Percentiles rank a stretch among this genome's conserved stretches.
These are phyloP conservation scores for Trichacis sp. DNA, from an alignment of 2,888 invertebrate genomes.

Conservation along the genomic window DNA sequence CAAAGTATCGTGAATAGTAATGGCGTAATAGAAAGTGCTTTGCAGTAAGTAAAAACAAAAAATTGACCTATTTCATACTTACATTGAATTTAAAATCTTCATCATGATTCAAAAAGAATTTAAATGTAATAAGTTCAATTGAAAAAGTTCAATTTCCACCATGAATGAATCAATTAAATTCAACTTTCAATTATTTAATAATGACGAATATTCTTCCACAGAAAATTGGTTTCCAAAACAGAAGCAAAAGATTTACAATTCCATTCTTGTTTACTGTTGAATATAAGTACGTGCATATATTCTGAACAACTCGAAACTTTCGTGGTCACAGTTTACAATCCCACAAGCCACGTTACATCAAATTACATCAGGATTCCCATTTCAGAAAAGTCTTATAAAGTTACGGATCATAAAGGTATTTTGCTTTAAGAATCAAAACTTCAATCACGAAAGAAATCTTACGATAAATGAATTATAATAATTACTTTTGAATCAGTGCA, in stretches of 20 bases:
- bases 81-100: too few species aligned
- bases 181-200: too few species aligned
- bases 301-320: slow-evolving; percentile 76
- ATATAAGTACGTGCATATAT: slow-evolving; percentile 81
- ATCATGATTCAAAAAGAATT: too few species aligned
- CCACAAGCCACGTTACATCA: slow-evolving; percentile 75
- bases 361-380: slow-evolving; percentile 78
- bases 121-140: too few species aligned
- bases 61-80: too few species aligned
- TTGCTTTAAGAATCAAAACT: background rate
- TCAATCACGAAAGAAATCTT: too few species aligned
- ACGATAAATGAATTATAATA: too few species aligned
- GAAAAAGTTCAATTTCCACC: too few species aligned
- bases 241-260: slow-evolving; percentile 45
- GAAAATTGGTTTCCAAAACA: background rate
- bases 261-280: slow-evolving; percentile 75
- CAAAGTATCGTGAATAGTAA: slow-evolving; percentile 77
- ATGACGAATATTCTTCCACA: too few species aligned
- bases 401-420: slow-evolving; percentile 76
- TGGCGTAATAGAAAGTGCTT: slow-evolving; percentile 71
- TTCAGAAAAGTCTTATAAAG: slow-evolving; percentile 71
- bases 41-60: slow-evolving; percentile 75
- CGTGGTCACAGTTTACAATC: slow-evolving; percentile 85
- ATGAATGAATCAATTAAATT: too few species aligned
- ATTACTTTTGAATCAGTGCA: too few species aligned